Evolutionary conservation across 2,888 invertebrate genomes (phyloP), one percentile per base, ranked within the genome.

Genomic region (Ophion ellenae): DNA sequence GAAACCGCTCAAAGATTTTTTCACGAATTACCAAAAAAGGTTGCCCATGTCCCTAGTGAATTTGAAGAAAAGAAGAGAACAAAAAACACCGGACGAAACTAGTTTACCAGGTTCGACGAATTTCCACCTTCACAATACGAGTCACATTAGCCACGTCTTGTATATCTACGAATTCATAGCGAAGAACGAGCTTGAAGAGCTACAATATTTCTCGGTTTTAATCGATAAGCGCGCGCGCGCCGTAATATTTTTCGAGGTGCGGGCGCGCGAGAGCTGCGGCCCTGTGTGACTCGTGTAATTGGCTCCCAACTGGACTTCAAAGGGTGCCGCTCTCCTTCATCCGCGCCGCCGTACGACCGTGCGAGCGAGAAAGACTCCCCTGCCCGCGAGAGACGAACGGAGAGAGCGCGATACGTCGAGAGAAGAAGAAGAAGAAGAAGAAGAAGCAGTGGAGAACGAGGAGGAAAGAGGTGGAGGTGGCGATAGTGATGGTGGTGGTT

Each of bases 291-390:
- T 94, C 94, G 94, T 94, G 94, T 94, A 94, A 94, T 94, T 94
- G 94, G 94, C 94, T 94, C 93, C 94, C 94, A 94, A 94, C 93
- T 94, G 94, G 94, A 94, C 94, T 93, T 94, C 94, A 94, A 94
- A 94, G 93, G 92, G 90, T 86, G 92, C 94, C 94, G 94, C 94
- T 94, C 91, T 90, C 93, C 94, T 94, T 94, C 94, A 94, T 94
- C 94, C 92, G 90, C 91, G 92, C 94, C 94, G 94, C 93, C 93
- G 92, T 91, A 90, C 90, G 92, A 89, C 76, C 67, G 87, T 83
- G 84, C 76, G 80, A 87, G 87, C 10, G 77, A 83, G 71, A 40
- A 76, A 75, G 17, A 69, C 40, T n/a, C 45, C 28, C n/a, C 40
- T 24, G n/a, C 7, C 11, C 59, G 67, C n/a, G 10, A n/a, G 86